Evolutionary conservation across 2,113 vertebrate species (phyloP).

Genomic region (Globicephala melas): DNA sequence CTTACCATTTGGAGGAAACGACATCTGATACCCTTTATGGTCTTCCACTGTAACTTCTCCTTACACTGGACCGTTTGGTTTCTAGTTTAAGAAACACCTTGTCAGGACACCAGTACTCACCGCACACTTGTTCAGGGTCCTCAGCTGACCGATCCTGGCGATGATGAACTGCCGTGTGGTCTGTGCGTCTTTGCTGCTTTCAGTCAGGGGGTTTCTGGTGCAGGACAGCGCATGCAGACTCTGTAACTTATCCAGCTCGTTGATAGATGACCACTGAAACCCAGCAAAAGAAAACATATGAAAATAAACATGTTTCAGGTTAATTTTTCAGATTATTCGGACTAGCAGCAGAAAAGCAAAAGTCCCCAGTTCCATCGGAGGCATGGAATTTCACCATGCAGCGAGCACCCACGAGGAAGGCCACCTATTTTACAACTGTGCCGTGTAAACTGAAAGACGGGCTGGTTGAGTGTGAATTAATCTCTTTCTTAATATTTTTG

Average conservation of each 20-base stretch:
- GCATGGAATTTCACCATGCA: neutral
- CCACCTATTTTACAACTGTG: rapidly evolving
- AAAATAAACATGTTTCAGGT: neutral
- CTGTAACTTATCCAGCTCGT: constrained; percentile 91
- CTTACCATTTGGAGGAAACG: neutral
- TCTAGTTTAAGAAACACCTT: neutral
- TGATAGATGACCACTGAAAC: constrained; percentile 90
- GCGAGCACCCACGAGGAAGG: rapidly evolving
- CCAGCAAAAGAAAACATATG: neutral
- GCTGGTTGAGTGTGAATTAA: neutral
- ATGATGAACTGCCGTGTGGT: constrained; percentile 89
- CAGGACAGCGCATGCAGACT: constrained; percentile 85
- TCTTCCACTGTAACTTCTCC: neutral
- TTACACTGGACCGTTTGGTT: neutral
- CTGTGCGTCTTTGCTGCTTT: constrained; percentile 79
- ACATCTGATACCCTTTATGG: neutral
- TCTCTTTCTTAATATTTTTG: neutral
- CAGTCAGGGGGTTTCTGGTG: constrained; percentile 84
- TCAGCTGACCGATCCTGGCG: constrained; percentile 87
- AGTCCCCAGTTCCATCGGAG: neutral
- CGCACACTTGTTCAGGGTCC: constrained; percentile 85
- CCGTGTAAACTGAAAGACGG: rapidly evolving
- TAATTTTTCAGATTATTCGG: neutral
- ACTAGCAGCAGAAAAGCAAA: neutral
- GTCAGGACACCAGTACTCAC: constrained; percentile 67